Percentiles rank a stretch among this genome's conserved stretches.
Conservation (phyloP, 1,140 invertebrate species). For the Homarus americanus region DNA sequence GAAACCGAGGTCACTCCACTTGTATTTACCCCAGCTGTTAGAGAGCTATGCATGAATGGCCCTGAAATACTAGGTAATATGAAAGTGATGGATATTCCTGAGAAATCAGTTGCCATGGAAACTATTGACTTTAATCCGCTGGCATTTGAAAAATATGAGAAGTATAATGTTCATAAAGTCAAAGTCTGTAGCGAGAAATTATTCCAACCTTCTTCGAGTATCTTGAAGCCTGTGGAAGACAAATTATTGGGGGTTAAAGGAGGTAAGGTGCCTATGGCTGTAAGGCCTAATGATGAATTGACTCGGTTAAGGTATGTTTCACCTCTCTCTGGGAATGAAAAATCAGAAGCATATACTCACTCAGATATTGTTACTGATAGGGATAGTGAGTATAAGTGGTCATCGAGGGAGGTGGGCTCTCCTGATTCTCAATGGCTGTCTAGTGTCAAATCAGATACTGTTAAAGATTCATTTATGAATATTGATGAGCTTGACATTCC, state of each 20-base stretch:
- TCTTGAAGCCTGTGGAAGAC: neutral
- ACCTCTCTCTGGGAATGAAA: no score
- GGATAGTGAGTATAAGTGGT: neutral
- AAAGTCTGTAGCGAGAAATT: neutral
- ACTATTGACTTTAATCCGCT: neutral
- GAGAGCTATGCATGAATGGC: neutral
- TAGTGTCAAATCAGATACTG: neutral
- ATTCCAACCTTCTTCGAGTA: neutral
- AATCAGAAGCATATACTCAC: neutral
- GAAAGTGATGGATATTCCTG: neutral
- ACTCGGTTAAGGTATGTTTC: neutral
- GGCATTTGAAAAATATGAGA: neutral
- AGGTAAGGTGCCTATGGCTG: neutral
- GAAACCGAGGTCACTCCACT: neutral
- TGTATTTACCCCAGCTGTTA: conserved; percentile 10
- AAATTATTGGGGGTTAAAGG: neutral
- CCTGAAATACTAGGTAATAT: neutral
- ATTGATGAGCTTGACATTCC: conserved; percentile 10
- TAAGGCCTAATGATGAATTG: neutral
- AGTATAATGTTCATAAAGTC: neutral
- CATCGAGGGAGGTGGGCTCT: neutral
- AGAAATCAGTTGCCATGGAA: neutral
- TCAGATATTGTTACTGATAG: neutral
- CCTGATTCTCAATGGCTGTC: neutral
- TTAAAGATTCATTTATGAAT: conserved; percentile 28